Percentiles rank a stretch among this genome's conserved stretches.
These are phyloP conservation scores for Hormaphis cornu DNA, from an alignment of 1,140 invertebrate genomes.

Conservation along the genomic window DNA sequence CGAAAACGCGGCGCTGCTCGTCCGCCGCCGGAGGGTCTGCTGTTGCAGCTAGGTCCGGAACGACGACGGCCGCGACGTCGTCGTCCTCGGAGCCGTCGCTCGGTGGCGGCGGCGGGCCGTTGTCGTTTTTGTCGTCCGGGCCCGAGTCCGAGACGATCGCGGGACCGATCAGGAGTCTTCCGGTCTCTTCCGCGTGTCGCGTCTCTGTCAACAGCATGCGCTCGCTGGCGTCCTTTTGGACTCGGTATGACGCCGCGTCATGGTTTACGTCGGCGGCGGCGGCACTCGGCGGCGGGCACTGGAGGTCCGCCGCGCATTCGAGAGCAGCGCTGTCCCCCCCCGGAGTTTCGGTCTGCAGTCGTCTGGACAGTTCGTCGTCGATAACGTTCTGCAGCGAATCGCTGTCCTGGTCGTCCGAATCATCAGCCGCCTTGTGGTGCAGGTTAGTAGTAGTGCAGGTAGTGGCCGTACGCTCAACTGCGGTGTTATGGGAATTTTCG, in stretches of 20 bases:
- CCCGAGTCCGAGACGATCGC: neutral
- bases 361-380: neutral
- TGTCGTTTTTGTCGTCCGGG: neutral
- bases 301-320: no score
- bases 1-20: constrained; percentile 6
- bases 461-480: neutral
- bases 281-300: no score
- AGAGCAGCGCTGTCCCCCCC: no score
- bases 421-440: neutral
- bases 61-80: no score
- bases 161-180: neutral
- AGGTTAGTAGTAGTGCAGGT: no score
- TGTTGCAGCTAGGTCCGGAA: no score
- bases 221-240: constrained; percentile 1
- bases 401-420: neutral
- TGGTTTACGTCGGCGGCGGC: no score
- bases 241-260: no score
- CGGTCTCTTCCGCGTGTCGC: constrained; percentile 7
- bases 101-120: neutral
- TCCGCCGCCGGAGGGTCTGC: neutral
- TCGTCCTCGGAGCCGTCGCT: no score
- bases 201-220: neutral
- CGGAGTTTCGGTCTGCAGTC: neutral
- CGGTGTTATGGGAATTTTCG: constrained; percentile 3
- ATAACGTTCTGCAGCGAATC: constrained; percentile 12